These are phyloP conservation scores for Bambusicola thoracicus DNA, from an alignment of 2,113 vertebrate genomes.

Conservation along the genomic window DNA sequence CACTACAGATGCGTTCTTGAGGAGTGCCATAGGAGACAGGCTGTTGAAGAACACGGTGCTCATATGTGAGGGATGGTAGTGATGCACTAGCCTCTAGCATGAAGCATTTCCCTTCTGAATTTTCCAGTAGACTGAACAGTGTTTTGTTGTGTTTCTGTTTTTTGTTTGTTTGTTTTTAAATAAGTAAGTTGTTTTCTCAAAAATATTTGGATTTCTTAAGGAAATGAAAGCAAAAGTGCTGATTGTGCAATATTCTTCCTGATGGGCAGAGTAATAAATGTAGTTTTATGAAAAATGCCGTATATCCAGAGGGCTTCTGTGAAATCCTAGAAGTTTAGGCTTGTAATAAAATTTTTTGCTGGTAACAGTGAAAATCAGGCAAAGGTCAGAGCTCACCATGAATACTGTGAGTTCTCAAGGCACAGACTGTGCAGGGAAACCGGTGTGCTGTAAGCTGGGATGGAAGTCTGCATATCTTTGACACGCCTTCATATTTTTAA, in stretches of 20 bases:
- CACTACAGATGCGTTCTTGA: background rate
- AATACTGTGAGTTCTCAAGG: background rate
- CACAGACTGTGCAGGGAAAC: background rate
- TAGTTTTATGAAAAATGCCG: background rate
- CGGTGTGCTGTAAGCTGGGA: background rate
- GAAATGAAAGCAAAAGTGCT: background rate
- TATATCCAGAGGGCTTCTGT: background rate
- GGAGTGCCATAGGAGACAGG: background rate
- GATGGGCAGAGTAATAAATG: background rate
- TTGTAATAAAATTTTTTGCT: background rate
- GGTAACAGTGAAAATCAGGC: background rate
- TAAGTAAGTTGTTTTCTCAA: background rate
- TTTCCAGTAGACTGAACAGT: background rate
- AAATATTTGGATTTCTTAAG: background rate
- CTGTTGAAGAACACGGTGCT: background rate
- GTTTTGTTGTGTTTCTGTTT: background rate
- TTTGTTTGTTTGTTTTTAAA: background rate
- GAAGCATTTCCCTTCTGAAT: background rate
- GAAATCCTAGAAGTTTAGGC: background rate
- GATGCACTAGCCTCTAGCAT: background rate
- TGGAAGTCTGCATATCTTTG: background rate
- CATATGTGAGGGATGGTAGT: background rate
- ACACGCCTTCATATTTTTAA: background rate
- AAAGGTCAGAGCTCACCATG: background rate
- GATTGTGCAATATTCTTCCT: background rate